phyloP scores from a whole-genome alignment of 1,140 invertebrate genomes.

The Carposina sasakii region DNA sequence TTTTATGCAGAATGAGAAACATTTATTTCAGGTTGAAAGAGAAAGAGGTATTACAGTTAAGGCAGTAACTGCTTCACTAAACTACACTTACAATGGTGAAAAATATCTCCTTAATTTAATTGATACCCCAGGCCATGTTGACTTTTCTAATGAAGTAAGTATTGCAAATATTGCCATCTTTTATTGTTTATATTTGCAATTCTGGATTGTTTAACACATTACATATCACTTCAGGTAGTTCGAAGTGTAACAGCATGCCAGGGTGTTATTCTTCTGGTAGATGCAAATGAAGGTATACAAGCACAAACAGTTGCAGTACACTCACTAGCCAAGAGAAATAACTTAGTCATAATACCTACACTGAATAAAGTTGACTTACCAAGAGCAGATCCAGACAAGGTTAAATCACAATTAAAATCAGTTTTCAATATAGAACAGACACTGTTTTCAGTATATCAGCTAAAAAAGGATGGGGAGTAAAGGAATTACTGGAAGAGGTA shows the following conservation, averaged over 20 bases:
- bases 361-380: conserved; percentile 98
- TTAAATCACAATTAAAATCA: conserved; percentile 84
- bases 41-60: conserved; percentile 99
- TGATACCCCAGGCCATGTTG: conserved; percentile 98
- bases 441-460: conserved; percentile 85
- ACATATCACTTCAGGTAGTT: conserved; percentile 71
- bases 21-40: conserved; percentile 83
- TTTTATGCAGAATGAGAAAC: too few species aligned
- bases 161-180: background rate
- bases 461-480: conserved; percentile 88
- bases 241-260: conserved; percentile 93
- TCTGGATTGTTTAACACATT: background rate
- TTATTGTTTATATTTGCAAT: background rate
- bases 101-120: conserved; percentile 96
- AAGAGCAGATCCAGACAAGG: conserved; percentile 88
- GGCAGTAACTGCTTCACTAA: conserved; percentile 94
- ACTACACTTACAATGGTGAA: conserved; percentile 79
- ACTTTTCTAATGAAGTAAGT: conserved; percentile 96
- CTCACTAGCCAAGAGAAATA: conserved; percentile 89
- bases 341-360: conserved; percentile 91
- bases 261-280: conserved; percentile 95
- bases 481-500: conserved; percentile 83
- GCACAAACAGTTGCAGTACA: conserved; percentile 99
- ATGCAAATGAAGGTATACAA: conserved; percentile 97
- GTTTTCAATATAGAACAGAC: conserved; percentile 87